Evolutionary conservation across 2,113 vertebrate genomes (phyloP).

Genomic region (Heterotilapia buettikoferi): DNA sequence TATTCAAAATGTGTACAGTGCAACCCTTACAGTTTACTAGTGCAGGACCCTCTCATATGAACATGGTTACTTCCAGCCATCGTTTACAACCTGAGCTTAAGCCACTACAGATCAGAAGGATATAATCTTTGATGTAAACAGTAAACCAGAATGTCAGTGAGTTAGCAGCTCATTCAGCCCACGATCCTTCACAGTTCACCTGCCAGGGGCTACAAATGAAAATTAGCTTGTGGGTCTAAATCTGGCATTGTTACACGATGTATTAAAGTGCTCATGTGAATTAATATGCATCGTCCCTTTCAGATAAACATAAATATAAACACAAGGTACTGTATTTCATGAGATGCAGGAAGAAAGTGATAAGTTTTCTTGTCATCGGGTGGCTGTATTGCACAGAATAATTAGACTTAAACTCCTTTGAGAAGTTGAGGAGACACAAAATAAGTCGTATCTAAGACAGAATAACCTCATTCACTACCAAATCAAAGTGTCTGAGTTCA

Average conservation of each 20-base stretch:
- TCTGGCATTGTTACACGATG: neutral
- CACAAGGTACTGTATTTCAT: neutral
- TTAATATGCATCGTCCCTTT: neutral
- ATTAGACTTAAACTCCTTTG: neutral
- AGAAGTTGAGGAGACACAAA: neutral
- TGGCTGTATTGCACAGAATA: neutral
- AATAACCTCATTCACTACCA: neutral
- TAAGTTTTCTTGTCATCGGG: neutral
- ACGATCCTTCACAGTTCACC: neutral
- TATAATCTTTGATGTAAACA: neutral
- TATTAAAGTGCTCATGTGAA: neutral
- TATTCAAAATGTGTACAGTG: neutral
- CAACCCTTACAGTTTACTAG: neutral
- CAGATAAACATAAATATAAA: neutral
- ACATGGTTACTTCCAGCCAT: neutral
- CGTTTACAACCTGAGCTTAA: neutral
- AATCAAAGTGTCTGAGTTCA: neutral
- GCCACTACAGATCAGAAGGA: neutral
- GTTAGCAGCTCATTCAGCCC: neutral
- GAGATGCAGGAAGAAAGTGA: neutral
- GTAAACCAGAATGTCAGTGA: neutral
- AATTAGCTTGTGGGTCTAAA: neutral
- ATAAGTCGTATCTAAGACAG: neutral
- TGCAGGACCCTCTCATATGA: neutral
- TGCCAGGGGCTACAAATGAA: neutral